Evolutionary conservation across 2,888 invertebrate species (phyloP), one percentile per base, ranked within the genome.

Genomic region (Pediacus dermestoides): DNA sequence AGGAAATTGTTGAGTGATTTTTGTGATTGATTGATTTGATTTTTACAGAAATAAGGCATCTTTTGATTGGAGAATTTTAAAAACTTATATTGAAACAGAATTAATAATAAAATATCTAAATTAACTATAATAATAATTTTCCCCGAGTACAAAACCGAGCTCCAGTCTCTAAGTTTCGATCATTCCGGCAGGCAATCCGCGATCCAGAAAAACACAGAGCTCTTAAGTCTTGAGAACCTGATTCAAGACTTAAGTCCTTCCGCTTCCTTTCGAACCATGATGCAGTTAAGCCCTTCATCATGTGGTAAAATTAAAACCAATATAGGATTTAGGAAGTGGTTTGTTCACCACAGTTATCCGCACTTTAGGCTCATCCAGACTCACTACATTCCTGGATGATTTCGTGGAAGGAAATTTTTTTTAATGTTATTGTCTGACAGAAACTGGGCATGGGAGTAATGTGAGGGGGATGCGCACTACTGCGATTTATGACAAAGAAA

Each of bases 401-500:
- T 48, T 63, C n/a, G 46, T 56, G 23, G 48, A 58, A n/a, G 59
- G 58, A 27, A 59, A 60, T 10, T 36, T 34, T 39, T 8, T 18
- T 30, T n/a, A 26, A 32, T 83, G 89, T 55, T 92, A 89, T 66
- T 88, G 88, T 1, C 66, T 94, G 27, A 94, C 94, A 0, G 94
- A 95, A 69, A 80, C 94, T 4, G 80, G 86, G 0, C 94, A 95
- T 64, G 94, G 94, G 0, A 90, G 89, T 14, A 94, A 94, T 65
- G 88, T 89, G 0, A 84, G 85, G 58, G 85, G 83, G 2, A 87
- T 94, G 85, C 75, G 85, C 53, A 92, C 92, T 0, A 83, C 81
- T 0, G 93, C 92, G 0, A 88, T 82, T 0, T 94, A 85, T 66
- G 79, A 88, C 59, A 76, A 81, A 0, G 74, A 75, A 39, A 82